Conservation (phyloP, 64 coral and sea anemone species). For the Porites lutea region DNA sequence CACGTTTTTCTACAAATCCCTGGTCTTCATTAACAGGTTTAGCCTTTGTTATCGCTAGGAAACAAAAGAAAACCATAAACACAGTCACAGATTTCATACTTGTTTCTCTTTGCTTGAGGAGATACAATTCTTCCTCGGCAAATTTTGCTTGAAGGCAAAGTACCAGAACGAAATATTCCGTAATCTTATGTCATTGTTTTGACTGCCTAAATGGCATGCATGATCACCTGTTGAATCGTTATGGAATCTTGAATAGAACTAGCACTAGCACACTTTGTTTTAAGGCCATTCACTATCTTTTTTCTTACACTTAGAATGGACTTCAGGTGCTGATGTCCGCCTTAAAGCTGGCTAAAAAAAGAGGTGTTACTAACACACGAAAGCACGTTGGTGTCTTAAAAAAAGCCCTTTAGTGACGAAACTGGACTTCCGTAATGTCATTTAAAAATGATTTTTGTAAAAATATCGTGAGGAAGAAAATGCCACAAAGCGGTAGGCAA, state of each 20-base stretch:
- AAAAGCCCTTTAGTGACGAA: too few species aligned
- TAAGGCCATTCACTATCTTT: not conserved
- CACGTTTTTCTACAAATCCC: not conserved
- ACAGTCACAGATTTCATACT: conserved; percentile 1
- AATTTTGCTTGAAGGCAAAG: not conserved
- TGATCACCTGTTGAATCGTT: conserved; percentile 4
- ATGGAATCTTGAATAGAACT: not conserved
- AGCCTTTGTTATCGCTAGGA: not conserved
- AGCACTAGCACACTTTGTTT: not conserved
- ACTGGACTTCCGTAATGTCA: too few species aligned
- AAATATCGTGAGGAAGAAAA: too few species aligned
- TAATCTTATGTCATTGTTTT: conserved; percentile 49
- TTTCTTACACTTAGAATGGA: not conserved
- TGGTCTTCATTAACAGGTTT: conserved; percentile 17
- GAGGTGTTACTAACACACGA: too few species aligned
- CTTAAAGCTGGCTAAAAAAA: too few species aligned
- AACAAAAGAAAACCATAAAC: not conserved
- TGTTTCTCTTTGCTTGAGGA: not conserved
- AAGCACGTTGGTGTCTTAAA: too few species aligned
- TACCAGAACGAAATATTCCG: not conserved
- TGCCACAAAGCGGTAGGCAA: too few species aligned
- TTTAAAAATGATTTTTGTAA: too few species aligned
- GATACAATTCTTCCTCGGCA: not conserved
- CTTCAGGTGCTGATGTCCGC: not conserved
- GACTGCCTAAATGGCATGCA: conserved; percentile 18